Conservation (phyloP, 2,113 vertebrate genomes). For the Mastomys coucha region DNA sequence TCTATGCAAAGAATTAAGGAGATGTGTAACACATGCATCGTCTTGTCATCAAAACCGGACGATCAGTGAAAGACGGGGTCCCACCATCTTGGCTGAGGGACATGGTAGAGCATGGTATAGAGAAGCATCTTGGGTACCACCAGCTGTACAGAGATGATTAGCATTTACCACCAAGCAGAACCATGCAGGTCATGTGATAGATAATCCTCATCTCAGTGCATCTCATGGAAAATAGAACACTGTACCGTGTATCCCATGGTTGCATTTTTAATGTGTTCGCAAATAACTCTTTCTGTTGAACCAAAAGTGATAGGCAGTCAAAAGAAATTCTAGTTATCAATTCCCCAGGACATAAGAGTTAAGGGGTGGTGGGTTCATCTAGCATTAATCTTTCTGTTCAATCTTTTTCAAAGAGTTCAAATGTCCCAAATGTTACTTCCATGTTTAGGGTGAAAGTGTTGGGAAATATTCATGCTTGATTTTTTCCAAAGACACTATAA, state of each 20-base stretch:
- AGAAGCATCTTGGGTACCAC: rapidly evolving
- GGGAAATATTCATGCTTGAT: not conserved
- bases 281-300: not conserved
- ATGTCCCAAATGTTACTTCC: not conserved
- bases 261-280: not conserved
- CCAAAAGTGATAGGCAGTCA: not conserved
- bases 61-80: not conserved
- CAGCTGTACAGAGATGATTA: not conserved
- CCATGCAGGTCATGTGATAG: not conserved
- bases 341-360: not conserved
- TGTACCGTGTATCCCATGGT: not conserved
- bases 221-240: not conserved
- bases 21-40: not conserved
- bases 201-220: not conserved
- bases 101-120: rapidly evolving
- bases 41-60: not conserved
- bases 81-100: not conserved
- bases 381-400: too few relatives aligned
- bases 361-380: not conserved
- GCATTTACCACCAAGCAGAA: not conserved
- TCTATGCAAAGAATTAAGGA: not conserved
- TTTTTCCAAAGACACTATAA: not conserved
- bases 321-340: not conserved
- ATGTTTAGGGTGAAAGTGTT: not conserved
- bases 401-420: not conserved